Base-by-base conservation (phyloP, 1,140 invertebrate genomes). In the Acyrthosiphon pisum region DNA sequence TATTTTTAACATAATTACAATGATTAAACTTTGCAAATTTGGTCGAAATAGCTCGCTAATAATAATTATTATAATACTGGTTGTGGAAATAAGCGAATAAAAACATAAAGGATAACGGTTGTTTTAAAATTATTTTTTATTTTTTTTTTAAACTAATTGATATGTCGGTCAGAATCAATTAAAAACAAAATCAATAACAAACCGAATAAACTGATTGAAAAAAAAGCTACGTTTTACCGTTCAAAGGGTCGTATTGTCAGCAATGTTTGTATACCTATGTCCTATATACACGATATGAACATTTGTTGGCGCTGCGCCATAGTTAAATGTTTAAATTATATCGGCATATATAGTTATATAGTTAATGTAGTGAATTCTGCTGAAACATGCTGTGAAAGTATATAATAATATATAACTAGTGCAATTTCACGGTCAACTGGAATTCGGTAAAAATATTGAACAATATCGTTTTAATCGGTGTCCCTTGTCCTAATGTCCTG, bases 351-450 rank as follows among this genome's bases (percentile, higher is more conserved):
- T 37, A n/a, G 87, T 22, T 53, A 50, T 53, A 50, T 50, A 26
- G 48, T 35, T 53, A 53, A 89, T 89, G n/a, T 35, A 53, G 9
- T 53, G 20, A 89, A 37, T 89, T 89, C 22, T 3, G 23, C 87
- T 89, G 46, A 53, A 89, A 53, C 86, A 35, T 41, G 26, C 35
- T 6, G 50, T 56, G 50, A 56, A 90, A 56, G 37, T 48, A n/a
- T 87, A 86, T 89, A 46, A 9, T 46, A 41, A 41, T 41, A 3
- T 41, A 30, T 41, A 50, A 14, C 48, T 50, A 41, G 53, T 0
- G n/a, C 56, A 92, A 92, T 92, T 92, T 92, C 90, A 92, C 90
- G 60, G 90, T 92, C 68, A 92, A 92, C 81, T 83, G 90, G 68
- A 46, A 91, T 81, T 81, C 11, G 53, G 20, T 48, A n/a, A 48